Conservation (phyloP, 2,797 vertebrate genomes). For the Falco berigora region DNA sequence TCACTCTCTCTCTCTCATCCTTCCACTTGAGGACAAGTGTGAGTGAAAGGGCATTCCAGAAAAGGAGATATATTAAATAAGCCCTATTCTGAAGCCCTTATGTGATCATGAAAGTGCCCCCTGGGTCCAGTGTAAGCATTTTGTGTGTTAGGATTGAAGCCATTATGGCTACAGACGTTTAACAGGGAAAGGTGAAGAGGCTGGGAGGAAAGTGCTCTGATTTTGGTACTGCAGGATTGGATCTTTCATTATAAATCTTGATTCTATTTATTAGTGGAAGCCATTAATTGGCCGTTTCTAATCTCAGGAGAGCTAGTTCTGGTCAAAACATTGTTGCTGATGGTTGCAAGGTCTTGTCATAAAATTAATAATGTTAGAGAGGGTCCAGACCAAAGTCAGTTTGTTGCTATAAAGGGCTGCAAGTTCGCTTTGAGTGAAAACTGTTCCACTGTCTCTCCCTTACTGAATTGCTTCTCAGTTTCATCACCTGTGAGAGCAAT, state of each 20-base stretch:
- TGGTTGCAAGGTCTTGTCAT: neutral
- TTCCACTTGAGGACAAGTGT: slow-evolving; percentile 33
- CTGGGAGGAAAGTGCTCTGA: neutral
- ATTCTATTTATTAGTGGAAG: slow-evolving; percentile 4
- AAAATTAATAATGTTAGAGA: neutral
- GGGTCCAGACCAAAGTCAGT: neutral
- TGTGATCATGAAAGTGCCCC: slow-evolving; percentile 48
- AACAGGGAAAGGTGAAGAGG: slow-evolving; percentile 24
- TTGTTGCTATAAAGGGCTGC: neutral
- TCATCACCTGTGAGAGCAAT: neutral
- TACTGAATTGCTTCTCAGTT: neutral
- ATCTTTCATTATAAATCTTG: slow-evolving; percentile 11
- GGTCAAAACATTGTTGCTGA: neutral
- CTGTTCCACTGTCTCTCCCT: neutral
- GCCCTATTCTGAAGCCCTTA: slow-evolving; percentile 36
- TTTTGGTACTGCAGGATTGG: neutral
- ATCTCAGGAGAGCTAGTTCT: neutral
- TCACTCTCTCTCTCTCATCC: neutral
- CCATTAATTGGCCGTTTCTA: slow-evolving; percentile 30
- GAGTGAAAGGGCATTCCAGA: slow-evolving; percentile 38
- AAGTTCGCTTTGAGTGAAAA: neutral
- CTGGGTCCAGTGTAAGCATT: slow-evolving; percentile 41
- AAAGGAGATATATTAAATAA: slow-evolving; percentile 37
- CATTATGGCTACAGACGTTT: neutral
- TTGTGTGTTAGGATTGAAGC: neutral